Evolutionary conservation across 2,888 invertebrate genomes (phyloP), one percentile per base, ranked within the genome.

Genomic region (Meganola albula): DNA sequence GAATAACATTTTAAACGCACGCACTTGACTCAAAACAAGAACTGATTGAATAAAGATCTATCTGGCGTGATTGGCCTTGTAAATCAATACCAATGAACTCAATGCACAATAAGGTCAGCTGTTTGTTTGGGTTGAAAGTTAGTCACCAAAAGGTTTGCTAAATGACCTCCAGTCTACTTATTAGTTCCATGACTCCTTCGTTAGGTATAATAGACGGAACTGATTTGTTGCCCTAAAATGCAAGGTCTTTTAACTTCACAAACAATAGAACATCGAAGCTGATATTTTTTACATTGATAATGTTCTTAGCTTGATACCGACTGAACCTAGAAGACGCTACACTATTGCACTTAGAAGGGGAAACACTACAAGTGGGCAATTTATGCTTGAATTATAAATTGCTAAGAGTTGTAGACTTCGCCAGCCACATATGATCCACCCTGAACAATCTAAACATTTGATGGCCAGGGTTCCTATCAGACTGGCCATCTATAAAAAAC

Each of bases 401-500:
- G 44, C 34, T 41, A 45, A 57, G 52, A 66, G 60, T 68, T 30
- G 21, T 60, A 51, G 49, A 44, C 42, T 44, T 49, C 47, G 52
- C 74, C 76, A 76, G 57, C 69, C 56, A 71, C 65, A 60, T 54
- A 63, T 66, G 74, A 65, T 39, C 71, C 65, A 63, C 74, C 68
- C 63, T 56, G 54, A 56, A 50, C 54, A 51, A n/a, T n/a, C n/a
- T n/a, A 35, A 36, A 31, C 37, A 47, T 48, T 38, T 46, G 37
- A 48, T 46, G 42, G 8, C 40, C 46, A 42, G 63, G 55, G 44
- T 20, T 59, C 64, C 45, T 49, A 47, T 38, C 57, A 54, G 26
- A 56, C 63, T 74, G 71, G 74, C 50, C 59, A 57, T 54, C 53
- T 68, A 68, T 71, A 74, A 74, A 80, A 80, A 80, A n/a, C n/a